Percentiles rank a stretch among this genome's conserved stretches.
Evolutionary conservation across 2,113 vertebrate genomes (phyloP).

Genomic region (Delphinapterus leucas): DNA sequence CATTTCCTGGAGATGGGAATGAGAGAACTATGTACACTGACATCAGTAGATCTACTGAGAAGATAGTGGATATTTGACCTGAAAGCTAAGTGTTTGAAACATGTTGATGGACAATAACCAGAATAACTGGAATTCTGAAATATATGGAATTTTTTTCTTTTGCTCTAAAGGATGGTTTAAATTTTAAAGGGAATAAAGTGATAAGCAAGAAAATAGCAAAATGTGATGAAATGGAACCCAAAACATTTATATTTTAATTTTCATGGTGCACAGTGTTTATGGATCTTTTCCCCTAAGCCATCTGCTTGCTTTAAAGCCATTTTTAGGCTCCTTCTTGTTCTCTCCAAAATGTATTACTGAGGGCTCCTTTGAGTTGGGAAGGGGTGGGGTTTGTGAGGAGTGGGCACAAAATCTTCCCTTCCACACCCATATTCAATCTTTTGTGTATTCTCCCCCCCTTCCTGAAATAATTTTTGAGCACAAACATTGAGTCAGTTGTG

Average conservation of each 20-base stretch:
- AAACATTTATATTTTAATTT: slow-evolving; percentile 67
- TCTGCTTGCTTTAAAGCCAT: slow-evolving; percentile 67
- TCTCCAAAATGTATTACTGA: slow-evolving; percentile 50
- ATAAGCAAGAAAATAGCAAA: slow-evolving; percentile 59
- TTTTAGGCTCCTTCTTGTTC: slow-evolving; percentile 43
- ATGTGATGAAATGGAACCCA: slow-evolving; percentile 52
- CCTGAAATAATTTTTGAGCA: slow-evolving; percentile 41
- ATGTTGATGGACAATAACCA: slow-evolving; percentile 19
- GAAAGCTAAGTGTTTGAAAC: slow-evolving; percentile 8
- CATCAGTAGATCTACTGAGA: background rate
- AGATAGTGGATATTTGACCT: background rate
- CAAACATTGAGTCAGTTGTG: slow-evolving; percentile 40
- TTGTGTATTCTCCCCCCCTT: slow-evolving; percentile 40
- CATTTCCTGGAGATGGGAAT: slow-evolving; percentile 22
- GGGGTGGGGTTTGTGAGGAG: slow-evolving; percentile 31
- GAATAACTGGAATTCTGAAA: slow-evolving; percentile 28
- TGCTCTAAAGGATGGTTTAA: slow-evolving; percentile 35
- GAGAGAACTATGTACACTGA: background rate
- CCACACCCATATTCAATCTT: slow-evolving; percentile 48
- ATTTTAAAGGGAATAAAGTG: slow-evolving; percentile 53
- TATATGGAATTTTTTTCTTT: background rate
- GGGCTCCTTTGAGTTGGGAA: slow-evolving; percentile 51
- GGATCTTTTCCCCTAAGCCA: slow-evolving; percentile 46
- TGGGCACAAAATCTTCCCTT: slow-evolving; percentile 13
- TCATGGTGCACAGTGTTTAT: slow-evolving; percentile 59